Percentiles rank a stretch among this genome's conserved stretches.
Evolutionary conservation across 2,113 vertebrate genomes (phyloP).

Genomic region (Nettapus auritus): DNA sequence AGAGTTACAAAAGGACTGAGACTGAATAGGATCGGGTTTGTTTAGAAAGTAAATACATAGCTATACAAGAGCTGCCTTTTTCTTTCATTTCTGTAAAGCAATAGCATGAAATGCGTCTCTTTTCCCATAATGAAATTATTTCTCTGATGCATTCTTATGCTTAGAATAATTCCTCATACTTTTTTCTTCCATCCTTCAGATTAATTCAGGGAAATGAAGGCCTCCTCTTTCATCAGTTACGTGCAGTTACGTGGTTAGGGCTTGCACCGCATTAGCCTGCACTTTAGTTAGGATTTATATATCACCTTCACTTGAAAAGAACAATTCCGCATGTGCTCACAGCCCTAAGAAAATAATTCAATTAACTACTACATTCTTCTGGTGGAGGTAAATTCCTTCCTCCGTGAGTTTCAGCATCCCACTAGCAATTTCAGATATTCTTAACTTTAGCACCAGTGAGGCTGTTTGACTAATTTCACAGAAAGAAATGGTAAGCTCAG

Average conservation of each 20-base stretch:
- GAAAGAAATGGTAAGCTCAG: background rate
- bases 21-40: background rate
- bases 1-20: background rate
- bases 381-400: background rate
- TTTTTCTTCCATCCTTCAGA: background rate
- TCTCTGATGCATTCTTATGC: background rate
- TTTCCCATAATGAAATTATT: slow-evolving; percentile 4
- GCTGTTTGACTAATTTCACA: background rate
- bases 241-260: background rate
- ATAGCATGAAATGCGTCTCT: background rate
- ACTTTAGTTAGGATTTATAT: background rate
- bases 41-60: slow-evolving; percentile 17
- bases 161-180: background rate
- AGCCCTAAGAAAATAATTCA: background rate
- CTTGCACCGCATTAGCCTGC: background rate
- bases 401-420: background rate
- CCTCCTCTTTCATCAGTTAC: background rate
- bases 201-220: slow-evolving; percentile 1
- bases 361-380: background rate
- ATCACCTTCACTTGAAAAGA: background rate
- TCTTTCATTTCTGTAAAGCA: slow-evolving; percentile 24
- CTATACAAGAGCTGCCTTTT: background rate
- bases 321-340: background rate
- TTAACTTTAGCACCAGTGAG: background rate
- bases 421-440: background rate